Evolutionary conservation across 1,140 invertebrate genomes (phyloP), one percentile per base, ranked within the genome.

Genomic region (Agrypnia vestita): DNA sequence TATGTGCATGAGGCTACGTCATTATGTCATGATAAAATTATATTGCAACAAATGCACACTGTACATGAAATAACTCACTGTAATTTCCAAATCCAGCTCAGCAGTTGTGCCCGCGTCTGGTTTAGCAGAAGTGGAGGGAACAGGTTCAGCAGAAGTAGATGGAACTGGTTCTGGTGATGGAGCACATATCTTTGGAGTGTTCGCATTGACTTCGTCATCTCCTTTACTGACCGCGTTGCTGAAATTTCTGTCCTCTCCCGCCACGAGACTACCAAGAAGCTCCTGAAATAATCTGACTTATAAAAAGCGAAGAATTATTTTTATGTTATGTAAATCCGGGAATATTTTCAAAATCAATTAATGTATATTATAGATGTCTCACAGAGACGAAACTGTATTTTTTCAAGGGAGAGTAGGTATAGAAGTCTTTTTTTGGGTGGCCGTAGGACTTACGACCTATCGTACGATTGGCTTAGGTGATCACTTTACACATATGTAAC

Each of bases 181-280:
- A 44, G 44, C 64, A 3, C 8, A 43, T n/a, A 21, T n/a, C 43
- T 47, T 15, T 10, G 44, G n/a, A 11, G 64, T 35, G 64, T 64
- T 75, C 87, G 84, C 6, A 6, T 35, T 35, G 25, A 75, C 84
- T 78, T n/a, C 86, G 85, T 81, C 85, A 85, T 15, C 73, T 84
- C 67, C 86, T 55, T 75, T 86, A 78, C 46, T 86, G 85, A 69
- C n/a, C 83, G 72, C 11, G 86, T 46, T 79, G 85, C 80, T 81
- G 86, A 82, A 44, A 56, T 35, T 75, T 49, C 78, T 61, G 10
- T 82, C 81, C 17, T 67, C 85, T 85, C 88, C 83, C 15, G 59
- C 15, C 19, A 61, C 84, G 76, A 78, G 69, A 72, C 53, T 77
- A 13, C 82, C 77, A n/a, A 84, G 78, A 12, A 82, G 61, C 53